These are phyloP conservation scores for Congeria kusceri DNA, from an alignment of 2,888 invertebrate species.

Conservation along the genomic window DNA sequence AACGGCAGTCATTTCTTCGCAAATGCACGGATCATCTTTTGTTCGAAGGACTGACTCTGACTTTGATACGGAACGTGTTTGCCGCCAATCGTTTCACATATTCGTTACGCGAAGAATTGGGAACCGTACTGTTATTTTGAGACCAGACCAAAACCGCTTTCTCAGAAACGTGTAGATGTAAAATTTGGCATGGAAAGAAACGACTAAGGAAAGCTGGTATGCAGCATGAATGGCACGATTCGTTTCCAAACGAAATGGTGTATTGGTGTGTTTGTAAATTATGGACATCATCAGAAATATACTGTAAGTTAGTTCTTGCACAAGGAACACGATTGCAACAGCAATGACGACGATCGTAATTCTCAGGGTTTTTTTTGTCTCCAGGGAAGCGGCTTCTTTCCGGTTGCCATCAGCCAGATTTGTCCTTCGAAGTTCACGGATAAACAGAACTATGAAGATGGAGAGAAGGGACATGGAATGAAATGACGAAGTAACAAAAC, in stretches of 20 bases:
- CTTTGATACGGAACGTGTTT: not conserved
- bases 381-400: conserved; percentile 5
- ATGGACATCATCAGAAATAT: conserved; percentile 33
- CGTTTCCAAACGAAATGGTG: conserved; percentile 12
- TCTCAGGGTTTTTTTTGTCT: conserved; percentile 33
- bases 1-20: not conserved
- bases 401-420: conserved; percentile 1
- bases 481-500: conserved; percentile 34
- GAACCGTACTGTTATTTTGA: not conserved
- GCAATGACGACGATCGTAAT: conserved; percentile 45
- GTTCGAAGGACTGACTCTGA: not conserved
- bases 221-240: conserved; percentile 27
- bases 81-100: not conserved
- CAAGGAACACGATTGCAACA: conserved; percentile 41
- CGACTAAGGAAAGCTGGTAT: conserved; percentile 31
- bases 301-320: conserved; percentile 55
- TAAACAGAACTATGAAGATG: conserved; percentile 34
- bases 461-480: conserved; percentile 26
- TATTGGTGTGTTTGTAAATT: conserved; percentile 8
- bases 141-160: conserved; percentile 11
- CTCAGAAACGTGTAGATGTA: conserved; percentile 51
- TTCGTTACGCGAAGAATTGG: not conserved
- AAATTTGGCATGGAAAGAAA: conserved; percentile 55
- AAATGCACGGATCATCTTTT: not conserved
- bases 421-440: conserved; percentile 16